Percentiles rank a stretch among this genome's conserved stretches.
Conservation (phyloP, 2,888 invertebrate species). For the Drosophila algonquin region DNA sequence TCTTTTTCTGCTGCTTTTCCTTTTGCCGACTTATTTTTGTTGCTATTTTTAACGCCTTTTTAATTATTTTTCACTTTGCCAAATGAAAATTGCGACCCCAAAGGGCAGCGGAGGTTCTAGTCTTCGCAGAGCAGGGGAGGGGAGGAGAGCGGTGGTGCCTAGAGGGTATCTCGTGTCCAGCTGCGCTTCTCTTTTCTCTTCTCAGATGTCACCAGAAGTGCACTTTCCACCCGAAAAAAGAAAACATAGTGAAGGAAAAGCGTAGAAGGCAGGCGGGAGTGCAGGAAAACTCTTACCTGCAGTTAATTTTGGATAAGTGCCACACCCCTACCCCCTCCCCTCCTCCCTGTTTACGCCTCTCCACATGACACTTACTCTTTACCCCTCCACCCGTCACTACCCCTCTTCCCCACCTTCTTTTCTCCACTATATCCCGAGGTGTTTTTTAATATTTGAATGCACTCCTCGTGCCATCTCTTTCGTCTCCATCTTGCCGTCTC, state of each 20-base stretch:
- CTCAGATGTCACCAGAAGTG: slow-evolving; percentile 28
- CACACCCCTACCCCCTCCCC: not conserved
- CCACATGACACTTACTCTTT: not conserved
- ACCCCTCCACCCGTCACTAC: too few species aligned
- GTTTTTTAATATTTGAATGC: slow-evolving; percentile 58
- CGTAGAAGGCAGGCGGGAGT: not conserved
- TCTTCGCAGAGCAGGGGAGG: not conserved
- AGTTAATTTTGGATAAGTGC: slow-evolving; percentile 38
- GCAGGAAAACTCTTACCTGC: slow-evolving; percentile 15
- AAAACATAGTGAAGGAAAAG: slow-evolving; percentile 10
- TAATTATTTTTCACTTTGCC: slow-evolving; percentile 67
- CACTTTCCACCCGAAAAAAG: slow-evolving; percentile 6
- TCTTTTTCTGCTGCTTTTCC: not conserved
- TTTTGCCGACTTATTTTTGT: slow-evolving; percentile 24
- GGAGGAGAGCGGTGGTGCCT: not conserved
- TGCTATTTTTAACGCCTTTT: slow-evolving; percentile 65
- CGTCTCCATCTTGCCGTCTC: not conserved
- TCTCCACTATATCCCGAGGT: slow-evolving; percentile 29
- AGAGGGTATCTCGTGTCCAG: slow-evolving; percentile 35
- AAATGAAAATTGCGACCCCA: slow-evolving; percentile 42
- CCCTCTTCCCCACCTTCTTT: not conserved
- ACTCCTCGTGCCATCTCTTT: slow-evolving; percentile 21
- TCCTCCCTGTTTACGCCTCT: not conserved
- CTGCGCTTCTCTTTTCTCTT: slow-evolving; percentile 29
- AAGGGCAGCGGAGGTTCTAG: not conserved